phyloP scores from a whole-genome alignment of 2,888 invertebrate species.

The Lampropteryx suffumata region DNA sequence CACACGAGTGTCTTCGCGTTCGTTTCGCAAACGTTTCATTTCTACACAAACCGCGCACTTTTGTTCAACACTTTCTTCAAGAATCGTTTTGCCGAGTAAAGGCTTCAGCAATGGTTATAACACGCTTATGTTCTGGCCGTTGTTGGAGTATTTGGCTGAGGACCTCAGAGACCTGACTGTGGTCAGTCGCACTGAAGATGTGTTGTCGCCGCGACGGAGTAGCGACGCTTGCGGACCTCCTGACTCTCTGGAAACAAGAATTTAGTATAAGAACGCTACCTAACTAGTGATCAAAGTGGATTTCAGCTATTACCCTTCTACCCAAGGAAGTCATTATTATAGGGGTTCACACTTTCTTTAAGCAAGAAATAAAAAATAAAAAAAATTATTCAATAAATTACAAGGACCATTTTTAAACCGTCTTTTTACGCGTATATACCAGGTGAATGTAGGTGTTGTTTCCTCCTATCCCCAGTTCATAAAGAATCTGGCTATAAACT shows the following conservation, averaged over 20 bases:
- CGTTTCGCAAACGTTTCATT: conserved; percentile 40
- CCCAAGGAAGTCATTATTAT: no score
- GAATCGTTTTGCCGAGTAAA: conserved; percentile 32
- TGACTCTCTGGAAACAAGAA: conserved; percentile 59
- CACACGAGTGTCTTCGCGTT: conserved; percentile 33
- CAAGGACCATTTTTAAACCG: no score
- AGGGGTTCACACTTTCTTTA: no score
- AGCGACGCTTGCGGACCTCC: conserved; percentile 69
- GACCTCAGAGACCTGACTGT: conserved; percentile 67
- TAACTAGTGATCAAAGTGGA: no score
- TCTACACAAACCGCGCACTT: conserved; percentile 51
- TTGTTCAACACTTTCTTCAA: conserved; percentile 40
- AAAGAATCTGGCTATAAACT: no score
- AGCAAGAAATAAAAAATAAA: no score
- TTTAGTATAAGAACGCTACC: no score
- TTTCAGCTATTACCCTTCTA: no score
- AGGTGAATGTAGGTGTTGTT: no score
- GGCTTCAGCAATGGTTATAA: conserved; percentile 59
- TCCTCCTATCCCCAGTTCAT: no score
- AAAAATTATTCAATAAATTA: no score
- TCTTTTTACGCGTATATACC: no score
- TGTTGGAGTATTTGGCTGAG: conserved; percentile 68
- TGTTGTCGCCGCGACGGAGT: conserved; percentile 68
- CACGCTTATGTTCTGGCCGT: conserved; percentile 66
- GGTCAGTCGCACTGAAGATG: conserved; percentile 69